phyloP scores from a whole-genome alignment of 1,140 invertebrate genomes.

The Drosophila simulans region DNA sequence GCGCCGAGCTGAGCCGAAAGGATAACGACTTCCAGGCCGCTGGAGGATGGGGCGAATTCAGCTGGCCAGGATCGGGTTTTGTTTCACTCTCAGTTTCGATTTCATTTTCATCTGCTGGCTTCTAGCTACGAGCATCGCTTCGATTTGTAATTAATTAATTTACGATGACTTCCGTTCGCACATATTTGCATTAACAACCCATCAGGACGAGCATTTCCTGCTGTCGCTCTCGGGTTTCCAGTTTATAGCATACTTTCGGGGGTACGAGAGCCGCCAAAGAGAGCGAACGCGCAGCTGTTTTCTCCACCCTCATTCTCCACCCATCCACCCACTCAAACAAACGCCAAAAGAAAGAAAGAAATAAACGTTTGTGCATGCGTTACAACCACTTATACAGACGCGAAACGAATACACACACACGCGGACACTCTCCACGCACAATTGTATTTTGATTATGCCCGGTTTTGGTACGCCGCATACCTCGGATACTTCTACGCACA shows the following conservation, averaged over 20 bases:
- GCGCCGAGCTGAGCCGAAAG: slow-evolving; percentile 5
- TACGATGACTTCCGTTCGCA: slow-evolving; percentile 53
- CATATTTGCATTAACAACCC: slow-evolving; percentile 33
- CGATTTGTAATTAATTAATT: slow-evolving; percentile 73
- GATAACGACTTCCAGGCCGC: slow-evolving; percentile 13
- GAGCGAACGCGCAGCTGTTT: slow-evolving; percentile 32
- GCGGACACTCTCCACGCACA: slow-evolving; percentile 57
- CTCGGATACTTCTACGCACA: slow-evolving; percentile 80
- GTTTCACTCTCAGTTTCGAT: slow-evolving; percentile 15
- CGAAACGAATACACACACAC: slow-evolving; percentile 11
- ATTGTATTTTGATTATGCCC: slow-evolving; percentile 83
- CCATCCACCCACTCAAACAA: slow-evolving; percentile 42
- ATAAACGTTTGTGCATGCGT: slow-evolving; percentile 68
- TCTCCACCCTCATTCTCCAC: slow-evolving; percentile 1
- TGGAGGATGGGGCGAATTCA: neutral
- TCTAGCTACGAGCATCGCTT: slow-evolving; percentile 20
- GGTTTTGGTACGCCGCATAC: slow-evolving; percentile 80
- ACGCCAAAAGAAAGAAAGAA: slow-evolving; percentile 50
- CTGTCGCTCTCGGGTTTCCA: slow-evolving; percentile 47
- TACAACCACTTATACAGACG: slow-evolving; percentile 50
- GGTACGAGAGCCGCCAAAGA: slow-evolving; percentile 20
- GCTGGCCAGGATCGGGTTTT: slow-evolving; percentile 32
- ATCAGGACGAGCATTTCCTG: slow-evolving; percentile 1
- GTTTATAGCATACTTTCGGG: slow-evolving; percentile 70
- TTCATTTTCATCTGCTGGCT: slow-evolving; percentile 24